These are phyloP conservation scores for Mus pahari DNA, from an alignment of 2,113 vertebrate species.

Conservation along the genomic window DNA sequence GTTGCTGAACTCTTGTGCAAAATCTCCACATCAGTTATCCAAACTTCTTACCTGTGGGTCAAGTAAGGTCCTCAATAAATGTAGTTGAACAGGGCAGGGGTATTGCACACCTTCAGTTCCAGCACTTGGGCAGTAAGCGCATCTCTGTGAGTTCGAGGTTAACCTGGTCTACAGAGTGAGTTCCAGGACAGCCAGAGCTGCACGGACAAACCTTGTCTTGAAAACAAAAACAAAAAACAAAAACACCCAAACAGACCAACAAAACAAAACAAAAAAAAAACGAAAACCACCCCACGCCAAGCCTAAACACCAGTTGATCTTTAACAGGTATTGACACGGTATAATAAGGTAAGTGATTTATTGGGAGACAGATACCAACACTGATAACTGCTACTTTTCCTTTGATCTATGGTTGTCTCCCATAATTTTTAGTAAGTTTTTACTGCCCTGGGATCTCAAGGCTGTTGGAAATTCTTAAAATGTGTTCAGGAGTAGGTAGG, in stretches of 20 bases:
- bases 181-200: background rate
- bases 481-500: conserved; percentile 12
- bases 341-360: background rate
- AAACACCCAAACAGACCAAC: background rate
- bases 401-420: background rate
- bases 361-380: background rate
- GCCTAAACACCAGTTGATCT: too few relatives aligned
- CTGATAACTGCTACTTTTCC: background rate
- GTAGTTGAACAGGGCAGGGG: background rate
- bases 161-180: background rate
- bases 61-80: conserved; percentile 25
- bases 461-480: background rate
- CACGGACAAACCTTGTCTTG: background rate
- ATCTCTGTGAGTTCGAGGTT: background rate
- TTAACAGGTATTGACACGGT: background rate
- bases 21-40: background rate
- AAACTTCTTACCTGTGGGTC: background rate
- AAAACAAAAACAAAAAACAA: too few relatives aligned
- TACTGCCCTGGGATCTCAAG: conserved; percentile 32
- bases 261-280: background rate
- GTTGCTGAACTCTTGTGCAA: background rate
- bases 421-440: background rate
- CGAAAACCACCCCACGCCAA: too few relatives aligned
- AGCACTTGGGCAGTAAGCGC: background rate
- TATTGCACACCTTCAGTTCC: background rate